phyloP scores from a whole-genome alignment of 1,140 invertebrate species.

The Cepaea nemoralis region DNA sequence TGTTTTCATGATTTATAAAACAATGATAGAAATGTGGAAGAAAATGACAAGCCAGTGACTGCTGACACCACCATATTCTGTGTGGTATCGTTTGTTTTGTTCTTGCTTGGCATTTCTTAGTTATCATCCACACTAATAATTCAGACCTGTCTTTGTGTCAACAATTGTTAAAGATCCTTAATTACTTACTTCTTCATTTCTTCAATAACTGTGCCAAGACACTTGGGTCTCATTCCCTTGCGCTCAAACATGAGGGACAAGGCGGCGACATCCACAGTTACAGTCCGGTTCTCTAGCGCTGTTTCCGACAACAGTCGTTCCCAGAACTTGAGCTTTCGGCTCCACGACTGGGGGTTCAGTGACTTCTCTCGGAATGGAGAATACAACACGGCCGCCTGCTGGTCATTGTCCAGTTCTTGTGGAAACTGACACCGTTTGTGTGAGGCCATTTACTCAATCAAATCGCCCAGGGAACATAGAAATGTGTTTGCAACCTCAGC shows the following conservation, averaged over 20 bases:
- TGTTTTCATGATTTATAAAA: too few relatives aligned
- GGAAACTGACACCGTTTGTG: background rate
- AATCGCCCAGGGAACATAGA: too few relatives aligned
- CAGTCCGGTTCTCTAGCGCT: background rate
- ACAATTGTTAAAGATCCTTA: background rate
- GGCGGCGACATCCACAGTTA: conserved; percentile 6
- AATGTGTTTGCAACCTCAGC: too few relatives aligned
- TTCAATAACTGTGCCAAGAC: conserved; percentile 31
- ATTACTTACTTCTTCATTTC: conserved; percentile 29
- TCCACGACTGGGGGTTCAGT: conserved; percentile 32
- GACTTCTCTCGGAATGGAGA: conserved; percentile 33
- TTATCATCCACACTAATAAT: too few relatives aligned
- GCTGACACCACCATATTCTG: too few relatives aligned
- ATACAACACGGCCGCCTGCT: conserved; percentile 31
- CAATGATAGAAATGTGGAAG: too few relatives aligned
- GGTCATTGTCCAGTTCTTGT: conserved; percentile 3
- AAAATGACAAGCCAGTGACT: too few relatives aligned
- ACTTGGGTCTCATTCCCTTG: conserved; percentile 38
- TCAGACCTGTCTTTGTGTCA: too few relatives aligned
- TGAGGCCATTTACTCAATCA: background rate
- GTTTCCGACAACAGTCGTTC: background rate
- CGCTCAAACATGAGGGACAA: conserved; percentile 22
- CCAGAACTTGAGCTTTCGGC: conserved; percentile 33
- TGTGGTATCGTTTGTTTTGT: too few relatives aligned
- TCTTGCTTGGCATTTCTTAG: too few relatives aligned